phyloP scores from a whole-genome alignment of 2,888 invertebrate species.

The Epiblema foenella region DNA sequence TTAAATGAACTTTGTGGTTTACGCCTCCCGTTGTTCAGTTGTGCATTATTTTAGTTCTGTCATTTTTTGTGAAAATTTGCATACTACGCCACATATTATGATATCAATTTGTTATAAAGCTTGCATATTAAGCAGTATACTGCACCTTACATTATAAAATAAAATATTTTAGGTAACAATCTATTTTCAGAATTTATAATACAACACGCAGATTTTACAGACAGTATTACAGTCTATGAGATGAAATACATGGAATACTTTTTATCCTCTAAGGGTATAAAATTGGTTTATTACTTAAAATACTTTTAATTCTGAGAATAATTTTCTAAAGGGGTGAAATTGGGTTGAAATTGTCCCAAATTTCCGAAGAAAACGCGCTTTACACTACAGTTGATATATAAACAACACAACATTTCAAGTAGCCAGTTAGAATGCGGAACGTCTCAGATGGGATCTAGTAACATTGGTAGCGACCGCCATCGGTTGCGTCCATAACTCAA shows the following conservation, averaged over 20 bases:
- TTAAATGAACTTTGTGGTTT: constrained; percentile 3
- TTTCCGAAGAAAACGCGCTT: too few species aligned
- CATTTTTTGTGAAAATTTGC: not conserved
- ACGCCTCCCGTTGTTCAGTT: not conserved
- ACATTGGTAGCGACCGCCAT: not conserved
- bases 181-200: not conserved
- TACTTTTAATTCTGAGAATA: too few species aligned
- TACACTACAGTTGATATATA: not conserved
- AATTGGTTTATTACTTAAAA: too few species aligned
- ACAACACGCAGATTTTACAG: not conserved
- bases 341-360: too few species aligned
- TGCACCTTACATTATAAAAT: not conserved
- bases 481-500: constrained; percentile 13
- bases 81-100: constrained; percentile 24
- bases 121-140: constrained; percentile 15
- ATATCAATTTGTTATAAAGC: constrained; percentile 2
- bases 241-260: too few species aligned
- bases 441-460: not conserved
- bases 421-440: too few species aligned
- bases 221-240: too few species aligned
- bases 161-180: not conserved
- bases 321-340: not conserved
- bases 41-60: not conserved
- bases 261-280: too few species aligned
- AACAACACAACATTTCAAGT: not conserved